These are phyloP conservation scores for Eristalinus aeneus DNA, from an alignment of 2,888 invertebrate genomes.

Conservation along the genomic window DNA sequence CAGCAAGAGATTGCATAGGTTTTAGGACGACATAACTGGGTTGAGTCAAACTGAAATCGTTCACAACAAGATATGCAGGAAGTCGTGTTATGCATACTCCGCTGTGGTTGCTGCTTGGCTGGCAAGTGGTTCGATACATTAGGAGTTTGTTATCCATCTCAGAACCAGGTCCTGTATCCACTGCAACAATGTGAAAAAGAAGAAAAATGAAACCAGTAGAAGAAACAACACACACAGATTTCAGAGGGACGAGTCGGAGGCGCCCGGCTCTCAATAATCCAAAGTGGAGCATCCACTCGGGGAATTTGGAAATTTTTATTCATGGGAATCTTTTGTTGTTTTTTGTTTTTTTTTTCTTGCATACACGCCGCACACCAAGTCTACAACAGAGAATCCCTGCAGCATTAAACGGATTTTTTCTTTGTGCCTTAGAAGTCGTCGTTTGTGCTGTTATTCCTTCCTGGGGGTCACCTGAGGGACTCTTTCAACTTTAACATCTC, in stretches of 20 bases:
- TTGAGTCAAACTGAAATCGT: constrained; percentile 29
- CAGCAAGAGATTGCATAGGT: neutral
- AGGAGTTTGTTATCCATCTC: neutral
- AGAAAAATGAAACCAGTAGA: neutral
- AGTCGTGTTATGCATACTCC: constrained; percentile 1
- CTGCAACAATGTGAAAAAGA: neutral
- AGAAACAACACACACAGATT: neutral
- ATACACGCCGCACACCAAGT: neutral
- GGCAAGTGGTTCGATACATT: constrained; percentile 9
- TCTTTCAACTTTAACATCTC: constrained; percentile 35
- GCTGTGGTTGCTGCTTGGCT: constrained; percentile 16
- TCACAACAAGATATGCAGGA: constrained; percentile 5
- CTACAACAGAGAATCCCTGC: constrained; percentile 7
- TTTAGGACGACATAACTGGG: neutral
- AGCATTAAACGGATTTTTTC: constrained; percentile 3
- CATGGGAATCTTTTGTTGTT: constrained; percentile 12
- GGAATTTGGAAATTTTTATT: constrained; percentile 52
- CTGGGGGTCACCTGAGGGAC: constrained; percentile 48
- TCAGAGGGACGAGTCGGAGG: neutral
- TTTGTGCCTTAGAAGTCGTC: neutral
- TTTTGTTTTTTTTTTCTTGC: too few relatives aligned
- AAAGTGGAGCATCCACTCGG: constrained; percentile 41
- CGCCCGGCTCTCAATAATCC: neutral
- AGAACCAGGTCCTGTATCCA: neutral
- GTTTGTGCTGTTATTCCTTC: constrained; percentile 31